These are phyloP conservation scores for Pasiphila rectangulata DNA, from an alignment of 2,888 invertebrate genomes.

Conservation along the genomic window DNA sequence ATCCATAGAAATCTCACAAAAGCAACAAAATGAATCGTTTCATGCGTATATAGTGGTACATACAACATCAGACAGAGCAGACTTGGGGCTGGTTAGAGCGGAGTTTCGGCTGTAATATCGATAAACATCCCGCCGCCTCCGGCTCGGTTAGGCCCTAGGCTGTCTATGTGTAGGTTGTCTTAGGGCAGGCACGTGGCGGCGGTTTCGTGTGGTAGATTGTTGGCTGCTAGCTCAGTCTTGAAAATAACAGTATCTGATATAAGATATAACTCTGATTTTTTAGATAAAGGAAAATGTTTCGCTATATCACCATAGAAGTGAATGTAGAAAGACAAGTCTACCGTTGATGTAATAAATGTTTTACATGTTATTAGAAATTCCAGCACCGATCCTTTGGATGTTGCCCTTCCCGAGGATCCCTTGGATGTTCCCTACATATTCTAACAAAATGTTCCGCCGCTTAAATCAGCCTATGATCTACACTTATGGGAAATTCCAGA, in stretches of 20 bases:
- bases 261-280: not conserved
- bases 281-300: no score
- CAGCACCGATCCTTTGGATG: no score
- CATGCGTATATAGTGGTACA: slow-evolving; percentile 23
- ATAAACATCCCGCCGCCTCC: slow-evolving; percentile 45
- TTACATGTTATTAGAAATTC: no score
- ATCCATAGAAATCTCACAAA: slow-evolving; percentile 14
- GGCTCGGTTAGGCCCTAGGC: slow-evolving; percentile 56
- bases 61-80: slow-evolving; percentile 39
- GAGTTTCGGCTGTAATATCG: slow-evolving; percentile 49
- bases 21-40: slow-evolving; percentile 23
- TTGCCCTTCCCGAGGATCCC: no score
- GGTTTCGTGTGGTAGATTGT: slow-evolving; percentile 51
- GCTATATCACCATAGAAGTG: no score
- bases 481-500: slow-evolving; percentile 10
- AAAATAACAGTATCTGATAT: not conserved
- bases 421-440: no score
- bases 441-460: no score
- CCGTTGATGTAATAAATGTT: no score
- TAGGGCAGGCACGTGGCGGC: slow-evolving; percentile 74
- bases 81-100: slow-evolving; percentile 41
- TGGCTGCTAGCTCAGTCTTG: slow-evolving; percentile 35
- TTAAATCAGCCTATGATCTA: no score
- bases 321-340: no score
- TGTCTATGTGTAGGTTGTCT: slow-evolving; percentile 70